Percentiles rank a stretch among this genome's conserved stretches.
Evolutionary conservation across 2,888 invertebrate species (phyloP).

Genomic region (Psylliodes chrysocephalus): DNA sequence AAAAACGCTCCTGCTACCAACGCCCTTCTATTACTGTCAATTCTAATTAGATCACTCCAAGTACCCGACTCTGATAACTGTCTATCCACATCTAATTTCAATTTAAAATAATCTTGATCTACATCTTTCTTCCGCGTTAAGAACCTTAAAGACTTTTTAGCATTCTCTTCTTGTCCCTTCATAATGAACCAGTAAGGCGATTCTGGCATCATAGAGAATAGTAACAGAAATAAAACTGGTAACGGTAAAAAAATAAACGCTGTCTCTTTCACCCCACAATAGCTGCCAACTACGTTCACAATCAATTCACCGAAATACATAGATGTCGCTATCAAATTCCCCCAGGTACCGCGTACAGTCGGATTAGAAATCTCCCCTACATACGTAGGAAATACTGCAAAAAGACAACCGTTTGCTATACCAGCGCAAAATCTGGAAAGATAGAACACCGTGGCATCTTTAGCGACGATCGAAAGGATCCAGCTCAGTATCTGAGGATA

Average conservation of each 20-base stretch:
- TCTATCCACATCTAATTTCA: conserved; percentile 52
- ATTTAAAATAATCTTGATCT: conserved; percentile 48
- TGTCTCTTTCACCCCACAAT: conserved; percentile 66
- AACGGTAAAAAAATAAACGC: conserved; percentile 69
- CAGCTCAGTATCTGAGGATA: conserved; percentile 51
- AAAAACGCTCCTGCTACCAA: conserved; percentile 52
- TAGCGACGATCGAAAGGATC: conserved; percentile 48
- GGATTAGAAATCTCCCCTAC: conserved; percentile 55
- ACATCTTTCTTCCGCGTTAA: conserved; percentile 50
- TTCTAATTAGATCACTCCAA: conserved; percentile 54
- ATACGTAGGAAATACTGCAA: conserved; percentile 52
- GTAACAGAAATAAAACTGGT: conserved; percentile 68
- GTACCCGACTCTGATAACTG: conserved; percentile 57
- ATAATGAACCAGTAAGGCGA: conserved; percentile 54
- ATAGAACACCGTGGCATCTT: conserved; percentile 53
- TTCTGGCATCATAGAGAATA: conserved; percentile 73
- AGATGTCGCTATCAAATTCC: conserved; percentile 49
- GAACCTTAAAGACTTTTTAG: conserved; percentile 48
- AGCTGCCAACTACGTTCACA: conserved; percentile 67
- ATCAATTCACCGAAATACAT: conserved; percentile 53
- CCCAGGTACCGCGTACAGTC: conserved; percentile 54
- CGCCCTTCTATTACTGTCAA: conserved; percentile 54
- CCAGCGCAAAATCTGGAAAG: conserved; percentile 51
- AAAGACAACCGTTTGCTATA: conserved; percentile 51
- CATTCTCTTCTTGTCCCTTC: conserved; percentile 49